A percentile compares a stretch with the other conserved stretches of the same genome.
Conservation (phyloP, 2,888 invertebrate genomes). For the Margaritifera margaritifera region DNA sequence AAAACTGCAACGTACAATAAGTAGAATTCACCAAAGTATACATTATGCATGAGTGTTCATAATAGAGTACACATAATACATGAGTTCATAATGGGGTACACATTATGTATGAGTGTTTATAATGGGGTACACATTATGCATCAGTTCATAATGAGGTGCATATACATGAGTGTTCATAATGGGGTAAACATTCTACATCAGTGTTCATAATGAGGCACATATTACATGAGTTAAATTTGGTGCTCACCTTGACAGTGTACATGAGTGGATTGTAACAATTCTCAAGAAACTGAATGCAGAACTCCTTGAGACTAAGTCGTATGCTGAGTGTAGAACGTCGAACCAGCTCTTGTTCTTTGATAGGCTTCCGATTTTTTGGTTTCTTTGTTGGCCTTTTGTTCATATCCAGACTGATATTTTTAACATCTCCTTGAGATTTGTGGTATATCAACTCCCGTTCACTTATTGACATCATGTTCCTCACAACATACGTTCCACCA, state of each 20-base stretch:
- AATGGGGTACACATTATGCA: too few relatives aligned
- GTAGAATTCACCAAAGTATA: too few relatives aligned
- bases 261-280: constrained; percentile 95
- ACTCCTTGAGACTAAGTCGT: constrained; percentile 89
- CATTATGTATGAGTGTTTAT: too few relatives aligned
- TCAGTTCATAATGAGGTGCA: too few relatives aligned
- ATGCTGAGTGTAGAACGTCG: constrained; percentile 91
- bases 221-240: too few relatives aligned
- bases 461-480: constrained; percentile 94
- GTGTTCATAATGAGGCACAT: too few relatives aligned
- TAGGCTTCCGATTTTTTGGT: constrained; percentile 85
- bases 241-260: constrained; percentile 86
- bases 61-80: too few relatives aligned
- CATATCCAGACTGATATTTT: constrained; percentile 84
- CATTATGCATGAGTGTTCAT: too few relatives aligned
- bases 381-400: constrained; percentile 81
- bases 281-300: constrained; percentile 93
- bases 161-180: too few relatives aligned
- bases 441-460: constrained; percentile 88
- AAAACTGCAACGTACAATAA: too few relatives aligned
- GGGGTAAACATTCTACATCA: too few relatives aligned
- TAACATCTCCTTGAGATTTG: constrained; percentile 86
- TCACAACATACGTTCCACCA: constrained; percentile 92
- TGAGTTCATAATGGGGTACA: too few relatives aligned
- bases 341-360: constrained; percentile 78